Evolutionary conservation across 37 sponge, comb jelly and placozoan genomes (phyloP).

Genomic region (Mnemiopsis leidyi): DNA sequence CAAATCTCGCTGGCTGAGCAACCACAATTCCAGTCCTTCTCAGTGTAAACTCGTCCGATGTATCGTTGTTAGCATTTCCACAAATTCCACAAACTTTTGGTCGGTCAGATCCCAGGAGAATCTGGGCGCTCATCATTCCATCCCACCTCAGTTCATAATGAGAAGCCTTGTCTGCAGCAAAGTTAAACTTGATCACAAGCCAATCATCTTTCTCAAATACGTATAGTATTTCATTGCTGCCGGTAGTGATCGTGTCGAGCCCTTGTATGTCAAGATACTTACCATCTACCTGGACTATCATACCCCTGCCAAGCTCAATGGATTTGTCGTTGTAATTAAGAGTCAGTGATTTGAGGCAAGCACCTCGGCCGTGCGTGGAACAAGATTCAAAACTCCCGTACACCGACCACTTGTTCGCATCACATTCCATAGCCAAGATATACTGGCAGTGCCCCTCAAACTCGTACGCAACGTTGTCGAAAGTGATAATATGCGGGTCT

Average conservation of each 20-base stretch:
- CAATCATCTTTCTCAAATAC: not conserved
- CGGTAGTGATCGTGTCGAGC: not conserved
- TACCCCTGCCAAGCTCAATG: not conserved
- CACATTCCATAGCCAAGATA: conserved; percentile 42
- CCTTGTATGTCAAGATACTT: not conserved
- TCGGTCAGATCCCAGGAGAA: not conserved
- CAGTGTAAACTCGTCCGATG: not conserved
- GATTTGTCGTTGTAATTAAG: not conserved
- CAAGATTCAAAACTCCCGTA: conserved; percentile 49
- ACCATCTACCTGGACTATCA: not conserved
- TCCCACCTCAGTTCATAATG: not conserved
- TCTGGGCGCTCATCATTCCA: conserved; percentile 54
- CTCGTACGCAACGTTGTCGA: conserved; percentile 7
- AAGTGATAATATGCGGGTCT: conserved; percentile 22
- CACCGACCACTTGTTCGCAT: not conserved
- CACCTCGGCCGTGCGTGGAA: conserved; percentile 18
- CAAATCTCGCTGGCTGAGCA: not conserved
- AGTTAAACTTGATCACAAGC: not conserved
- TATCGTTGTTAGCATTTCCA: conserved; percentile 40
- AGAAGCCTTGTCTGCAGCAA: not conserved
- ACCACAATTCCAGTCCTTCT: not conserved
- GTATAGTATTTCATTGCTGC: not conserved
- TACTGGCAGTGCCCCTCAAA: conserved; percentile 55
- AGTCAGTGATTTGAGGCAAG: not conserved
- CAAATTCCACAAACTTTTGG: conserved; percentile 1